Base-by-base conservation (phyloP, 2,888 invertebrate genomes). In the Spilarctia lutea region DNA sequence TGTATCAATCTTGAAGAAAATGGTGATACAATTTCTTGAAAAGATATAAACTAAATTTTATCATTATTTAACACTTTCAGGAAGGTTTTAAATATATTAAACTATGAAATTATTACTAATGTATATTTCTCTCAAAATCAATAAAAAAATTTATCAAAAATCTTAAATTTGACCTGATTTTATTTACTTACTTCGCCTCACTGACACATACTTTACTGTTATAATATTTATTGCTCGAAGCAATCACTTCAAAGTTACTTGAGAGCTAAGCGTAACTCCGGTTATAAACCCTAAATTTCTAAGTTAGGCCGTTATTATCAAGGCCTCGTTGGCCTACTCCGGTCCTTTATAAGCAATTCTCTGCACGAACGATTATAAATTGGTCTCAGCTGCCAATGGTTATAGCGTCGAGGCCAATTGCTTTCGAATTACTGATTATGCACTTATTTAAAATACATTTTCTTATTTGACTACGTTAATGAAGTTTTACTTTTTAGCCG, bases 361-460 rank as follows among this genome's bases (percentile, higher is more conserved):
- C 74, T 56, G 78, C 68, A 71, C 73, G 74, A 73, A 45, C 73
- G 82, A 75, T 71, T 81, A 76, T 82, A 79, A 73, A 73, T 77
- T 69, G 48, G 78, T 72, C 76, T 71, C 84, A 82, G 84, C 80
- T 83, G 78, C 42, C 72, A 67, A 74, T 75, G 72, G 80, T 84
- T 77, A 76, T 52, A 48, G 70, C 65, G 65, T 42, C 60, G 33
- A 42, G 42, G 56, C 48, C 71, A 67, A 74, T 74, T 74, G 74
- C 70, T 65, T 67, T 66, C 24, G 60, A 56, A 74, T 74, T 74
- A 70, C 39, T 71, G 8, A 74, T 71, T 74, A 67, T 74, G 60
- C 71, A 48, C 67, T 66, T 71, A 48, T 74, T 71, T 48, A 67
- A 30, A 45, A 71, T 56, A 16, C 68, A 60, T 42, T 71, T 56